Evolutionary conservation across 2,888 invertebrate species (phyloP), one percentile per base, ranked within the genome.

Genomic region (Rhaphigaster nebulosa): DNA sequence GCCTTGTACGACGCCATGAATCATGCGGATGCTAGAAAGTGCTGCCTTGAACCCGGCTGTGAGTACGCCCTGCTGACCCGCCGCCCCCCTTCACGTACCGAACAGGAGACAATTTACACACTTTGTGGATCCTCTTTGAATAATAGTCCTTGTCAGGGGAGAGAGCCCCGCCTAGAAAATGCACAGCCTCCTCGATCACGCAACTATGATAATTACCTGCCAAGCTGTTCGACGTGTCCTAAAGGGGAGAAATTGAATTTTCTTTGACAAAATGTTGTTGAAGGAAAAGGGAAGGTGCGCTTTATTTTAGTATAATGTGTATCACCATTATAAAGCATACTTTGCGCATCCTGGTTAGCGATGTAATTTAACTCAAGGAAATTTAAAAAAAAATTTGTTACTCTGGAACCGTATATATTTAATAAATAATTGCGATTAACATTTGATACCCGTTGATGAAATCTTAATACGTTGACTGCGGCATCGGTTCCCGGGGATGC

Each of bases 161-260:
- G 70, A 76, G 70, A 38, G 70, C 70, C 34, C 4, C 70, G 18
- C 34, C 70, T 70, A 70, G 65, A 65, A 18, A 70, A 70, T 70
- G 1, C 70, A 34, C n/a, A 70, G 38, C 6, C 70, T 29, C 34
- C 70, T 76, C 20, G 70, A 76, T 38, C 70, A 76, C 70, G 70
- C 38, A 76, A 34, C 70, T 76, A 76, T 76, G 70, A 65, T 76
- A 76, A 76, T 76, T 76, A 76, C 34, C 70, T 76, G 70, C 34
- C 70, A 76, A 76, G 12, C 8, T 34, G 70, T 38, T 34, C 38
- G 38, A 20, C 70, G 34, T 76, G 38, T 38, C 20, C 38, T 65
- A 20, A 20, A 20, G 23, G 70, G 38, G 70, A 20, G 70, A 23
- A 76, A 76, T 76, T 76, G 70, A 76, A 76, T 76, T 10, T 76